Evolutionary conservation across 92 coral and sea anemone species (phyloP), one percentile per base, ranked within the genome.

Genomic region (Parazoanthus swiftii): DNA sequence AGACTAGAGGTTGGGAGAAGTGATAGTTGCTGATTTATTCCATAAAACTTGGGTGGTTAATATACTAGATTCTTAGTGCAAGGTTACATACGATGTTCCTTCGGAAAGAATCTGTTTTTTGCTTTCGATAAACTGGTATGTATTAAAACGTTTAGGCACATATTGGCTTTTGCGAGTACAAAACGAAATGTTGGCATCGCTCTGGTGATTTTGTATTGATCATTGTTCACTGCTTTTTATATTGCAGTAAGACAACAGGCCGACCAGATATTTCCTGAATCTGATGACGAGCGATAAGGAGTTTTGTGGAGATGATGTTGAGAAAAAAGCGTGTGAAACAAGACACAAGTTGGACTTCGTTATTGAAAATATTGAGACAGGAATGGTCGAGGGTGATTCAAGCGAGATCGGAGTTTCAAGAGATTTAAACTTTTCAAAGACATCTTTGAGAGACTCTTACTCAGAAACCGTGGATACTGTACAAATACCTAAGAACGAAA

Each of bases 211-310:
- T 74, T 54, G 21, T 70, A 29, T 71, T 46, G 74, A 84, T 67
- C 33, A 43, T 84, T 84, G 77, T 42, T 72, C 21, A 8, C 36
- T n/a, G 23, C 46, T 71, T 70, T 44, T 44, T 84, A 70, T 71
- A 84, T 84, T 84, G 87, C 87, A 84, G 87, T 26, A 71, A 70
- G 26, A 71, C 20, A 26, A 15, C 76, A 43, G n/a, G 65, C 59
- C 44, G 76, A 38, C 58, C 54, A 76, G 23, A 76, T 66, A 39
- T 29, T 54, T 54, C 38, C 84, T 42, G 43, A 63, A 43, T 44
- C 42, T 46, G 44, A 84, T 84, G 78, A 66, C 87, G 78, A 71
- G 48, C 67, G 77, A 46, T 68, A 48, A 71, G 77, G 87, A 73
- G n/a, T 46, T 74, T 46, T 84, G 43, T 15, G 67, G 44, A 13